Conservation (phyloP, 2,797 vertebrate species). For the Tenualosa ilisha region DNA sequence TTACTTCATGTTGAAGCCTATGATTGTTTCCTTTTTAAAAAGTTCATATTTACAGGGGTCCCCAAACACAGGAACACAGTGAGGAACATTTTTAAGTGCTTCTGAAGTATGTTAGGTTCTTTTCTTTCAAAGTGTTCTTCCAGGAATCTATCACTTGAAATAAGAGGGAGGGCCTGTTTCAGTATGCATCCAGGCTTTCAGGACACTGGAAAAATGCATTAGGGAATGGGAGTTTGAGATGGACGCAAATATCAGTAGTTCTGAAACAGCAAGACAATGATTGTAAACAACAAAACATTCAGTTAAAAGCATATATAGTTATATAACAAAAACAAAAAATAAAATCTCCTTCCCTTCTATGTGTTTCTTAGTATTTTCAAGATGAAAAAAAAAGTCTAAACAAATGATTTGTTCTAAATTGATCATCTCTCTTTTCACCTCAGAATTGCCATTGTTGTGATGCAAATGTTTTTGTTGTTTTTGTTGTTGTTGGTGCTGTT, state of each 20-base stretch:
- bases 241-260: slow-evolving; percentile 72
- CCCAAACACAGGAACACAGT: slow-evolving; percentile 54
- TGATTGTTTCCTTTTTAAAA: slow-evolving; percentile 58
- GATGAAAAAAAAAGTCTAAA: slow-evolving; percentile 55
- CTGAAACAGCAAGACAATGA: slow-evolving; percentile 68
- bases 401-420: slow-evolving; percentile 39
- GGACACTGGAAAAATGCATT: slow-evolving; percentile 60
- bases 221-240: slow-evolving; percentile 64
- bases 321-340: slow-evolving; percentile 71
- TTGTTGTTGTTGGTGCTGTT: background rate
- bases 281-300: slow-evolving; percentile 63
- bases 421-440: slow-evolving; percentile 30
- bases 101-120: slow-evolving; percentile 49
- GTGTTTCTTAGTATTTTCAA: slow-evolving; percentile 48
- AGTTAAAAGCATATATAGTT: slow-evolving; percentile 70
- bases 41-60: slow-evolving; percentile 67
- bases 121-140: slow-evolving; percentile 44
- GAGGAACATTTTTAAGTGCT: slow-evolving; percentile 63
- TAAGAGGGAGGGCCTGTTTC: slow-evolving; percentile 40
- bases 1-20: slow-evolving; percentile 53
- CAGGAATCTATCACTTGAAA: slow-evolving; percentile 45
- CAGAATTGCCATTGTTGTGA: slow-evolving; percentile 41
- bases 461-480: slow-evolving; percentile 24
- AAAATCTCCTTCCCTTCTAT: slow-evolving; percentile 66
- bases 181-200: slow-evolving; percentile 50